Evolutionary conservation across 2,113 vertebrate genomes (phyloP).

Genomic region (Poeciliopsis retropinna): DNA sequence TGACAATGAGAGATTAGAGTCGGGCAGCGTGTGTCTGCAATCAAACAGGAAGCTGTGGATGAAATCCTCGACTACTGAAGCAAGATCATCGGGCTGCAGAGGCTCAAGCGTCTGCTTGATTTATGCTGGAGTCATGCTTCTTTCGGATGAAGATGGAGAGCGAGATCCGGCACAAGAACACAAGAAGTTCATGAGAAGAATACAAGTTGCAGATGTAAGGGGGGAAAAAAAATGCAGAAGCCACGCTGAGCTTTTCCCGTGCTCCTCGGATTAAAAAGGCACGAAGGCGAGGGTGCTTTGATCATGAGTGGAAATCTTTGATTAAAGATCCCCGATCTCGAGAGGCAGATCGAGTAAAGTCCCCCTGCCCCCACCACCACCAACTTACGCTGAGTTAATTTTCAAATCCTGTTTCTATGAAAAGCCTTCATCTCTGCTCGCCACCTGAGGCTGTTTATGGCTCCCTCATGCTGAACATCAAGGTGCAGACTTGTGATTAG

Average conservation of each 20-base stretch:
- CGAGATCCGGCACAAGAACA: constrained; percentile 16
- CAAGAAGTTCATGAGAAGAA: constrained; percentile 32
- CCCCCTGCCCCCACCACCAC: neutral
- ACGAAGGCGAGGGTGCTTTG: constrained; percentile 33
- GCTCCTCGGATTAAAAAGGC: constrained; percentile 34
- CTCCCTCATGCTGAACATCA: neutral
- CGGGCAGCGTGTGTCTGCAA: constrained; percentile 40
- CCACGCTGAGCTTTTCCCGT: constrained; percentile 34
- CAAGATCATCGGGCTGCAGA: constrained; percentile 29
- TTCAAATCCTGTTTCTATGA: neutral
- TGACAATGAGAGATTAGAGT: constrained; percentile 37
- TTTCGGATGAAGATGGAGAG: constrained; percentile 15
- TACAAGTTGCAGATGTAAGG: constrained; percentile 10
- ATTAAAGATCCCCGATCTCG: constrained; percentile 37
- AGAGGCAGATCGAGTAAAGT: constrained; percentile 13
- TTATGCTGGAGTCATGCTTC: constrained; percentile 24
- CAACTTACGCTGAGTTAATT: constrained; percentile 11
- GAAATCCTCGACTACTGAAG: constrained; percentile 34
- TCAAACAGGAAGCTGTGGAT: constrained; percentile 46
- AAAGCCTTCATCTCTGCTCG: constrained; percentile 6
- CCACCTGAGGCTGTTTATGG: constrained; percentile 13
- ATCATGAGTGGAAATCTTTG: constrained; percentile 34
- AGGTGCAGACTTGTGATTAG: neutral
- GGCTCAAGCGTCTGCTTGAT: constrained; percentile 44
- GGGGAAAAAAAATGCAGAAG: constrained; percentile 19